Percentiles rank a stretch among this genome's conserved stretches.
Conservation (phyloP, 2,888 invertebrate genomes). For the Helleia helle region DNA sequence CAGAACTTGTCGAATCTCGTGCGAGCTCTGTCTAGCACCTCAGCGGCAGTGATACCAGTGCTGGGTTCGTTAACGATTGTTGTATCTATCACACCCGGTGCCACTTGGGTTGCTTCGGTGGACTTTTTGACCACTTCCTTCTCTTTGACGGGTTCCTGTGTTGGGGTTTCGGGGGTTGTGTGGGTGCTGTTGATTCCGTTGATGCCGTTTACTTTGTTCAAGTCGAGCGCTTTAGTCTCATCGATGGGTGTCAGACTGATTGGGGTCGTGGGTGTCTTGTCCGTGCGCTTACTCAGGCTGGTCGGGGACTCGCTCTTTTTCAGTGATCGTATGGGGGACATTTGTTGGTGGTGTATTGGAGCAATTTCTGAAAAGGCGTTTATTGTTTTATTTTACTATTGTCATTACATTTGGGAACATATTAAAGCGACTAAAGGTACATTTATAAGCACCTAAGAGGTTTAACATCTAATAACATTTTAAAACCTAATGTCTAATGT, state of each 20-base stretch:
- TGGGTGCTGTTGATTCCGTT: slow-evolving; percentile 48
- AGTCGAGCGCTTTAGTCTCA: slow-evolving; percentile 61
- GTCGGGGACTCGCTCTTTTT: slow-evolving; percentile 68
- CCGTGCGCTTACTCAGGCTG: slow-evolving; percentile 62
- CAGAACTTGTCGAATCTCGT: slow-evolving; percentile 90
- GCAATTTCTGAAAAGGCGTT: slow-evolving; percentile 61
- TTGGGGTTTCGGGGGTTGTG: slow-evolving; percentile 56
- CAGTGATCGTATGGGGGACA: slow-evolving; percentile 67
- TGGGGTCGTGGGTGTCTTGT: slow-evolving; percentile 68
- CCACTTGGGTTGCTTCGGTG: slow-evolving; percentile 63
- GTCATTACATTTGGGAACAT: background rate
- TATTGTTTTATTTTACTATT: slow-evolving; percentile 17
- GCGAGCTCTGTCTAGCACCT: slow-evolving; percentile 86
- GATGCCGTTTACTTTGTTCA: slow-evolving; percentile 54
- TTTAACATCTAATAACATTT: background rate
- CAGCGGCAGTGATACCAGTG: slow-evolving; percentile 77
- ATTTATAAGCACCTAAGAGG: background rate
- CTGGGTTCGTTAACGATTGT: slow-evolving; percentile 61
- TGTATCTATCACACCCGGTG: slow-evolving; percentile 73
- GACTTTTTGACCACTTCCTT: slow-evolving; percentile 62
- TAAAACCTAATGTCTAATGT: background rate
- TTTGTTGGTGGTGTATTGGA: slow-evolving; percentile 68
- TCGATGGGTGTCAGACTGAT: slow-evolving; percentile 66
- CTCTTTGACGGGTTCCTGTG: no score
- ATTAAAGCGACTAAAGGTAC: background rate